A percentile compares a stretch with the other conserved stretches of the same genome.
These are phyloP conservation scores for Pachliopta kotzebuea DNA, from an alignment of 2,888 invertebrate species.

Conservation along the genomic window DNA sequence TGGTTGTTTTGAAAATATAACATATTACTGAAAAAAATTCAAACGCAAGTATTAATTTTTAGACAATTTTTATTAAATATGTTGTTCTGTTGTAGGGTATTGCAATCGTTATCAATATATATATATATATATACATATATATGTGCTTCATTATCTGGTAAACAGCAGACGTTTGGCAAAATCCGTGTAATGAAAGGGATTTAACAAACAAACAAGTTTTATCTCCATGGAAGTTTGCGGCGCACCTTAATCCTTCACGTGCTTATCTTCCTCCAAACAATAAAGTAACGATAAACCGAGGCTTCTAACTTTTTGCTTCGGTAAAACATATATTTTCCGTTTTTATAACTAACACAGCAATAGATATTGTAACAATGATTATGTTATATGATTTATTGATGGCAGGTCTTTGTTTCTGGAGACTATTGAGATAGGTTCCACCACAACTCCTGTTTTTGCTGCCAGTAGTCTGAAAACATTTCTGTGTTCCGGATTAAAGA, in stretches of 20 bases:
- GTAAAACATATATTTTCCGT: slow-evolving; percentile 12
- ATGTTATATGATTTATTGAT: no score
- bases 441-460: no score
- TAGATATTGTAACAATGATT: no score
- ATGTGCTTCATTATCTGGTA: slow-evolving; percentile 21
- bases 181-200: slow-evolving; percentile 43
- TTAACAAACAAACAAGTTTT: slow-evolving; percentile 74
- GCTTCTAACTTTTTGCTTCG: slow-evolving; percentile 26
- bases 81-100: neutral
- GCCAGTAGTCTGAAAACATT: no score
- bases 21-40: neutral
- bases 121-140: slow-evolving; percentile 7
- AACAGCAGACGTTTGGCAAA: slow-evolving; percentile 32
- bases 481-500: no score
- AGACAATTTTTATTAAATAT: neutral
- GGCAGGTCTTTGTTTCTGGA: no score
- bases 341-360: neutral
- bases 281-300: slow-evolving; percentile 50
- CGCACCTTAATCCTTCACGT: slow-evolving; percentile 75
- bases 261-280: slow-evolving; percentile 63
- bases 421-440: no score
- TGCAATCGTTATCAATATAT: neutral
- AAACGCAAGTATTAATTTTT: neutral
- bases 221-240: slow-evolving; percentile 64
- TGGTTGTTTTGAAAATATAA: slow-evolving; percentile 1